Conservation (phyloP, 2,113 vertebrate species). For the Elachura formosa region DNA sequence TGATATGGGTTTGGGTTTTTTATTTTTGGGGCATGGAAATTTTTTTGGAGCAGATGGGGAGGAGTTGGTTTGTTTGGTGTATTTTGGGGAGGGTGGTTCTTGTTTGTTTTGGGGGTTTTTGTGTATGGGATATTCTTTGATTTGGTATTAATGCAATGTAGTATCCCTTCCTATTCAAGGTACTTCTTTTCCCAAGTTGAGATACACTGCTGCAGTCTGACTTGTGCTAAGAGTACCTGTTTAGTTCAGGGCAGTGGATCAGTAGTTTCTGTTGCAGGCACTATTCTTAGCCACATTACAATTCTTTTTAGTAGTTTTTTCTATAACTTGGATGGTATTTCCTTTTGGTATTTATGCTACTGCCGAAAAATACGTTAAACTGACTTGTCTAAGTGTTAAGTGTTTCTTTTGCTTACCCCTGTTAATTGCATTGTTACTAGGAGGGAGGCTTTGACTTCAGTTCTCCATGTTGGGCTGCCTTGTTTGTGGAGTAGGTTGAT, state of each 20-base stretch:
- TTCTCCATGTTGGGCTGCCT: neutral
- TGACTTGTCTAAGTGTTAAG: neutral
- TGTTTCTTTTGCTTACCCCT: neutral
- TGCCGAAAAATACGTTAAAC: neutral
- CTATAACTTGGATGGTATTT: rapidly evolving
- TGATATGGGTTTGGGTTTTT: neutral
- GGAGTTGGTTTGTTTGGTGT: neutral
- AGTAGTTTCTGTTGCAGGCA: neutral
- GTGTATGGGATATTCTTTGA: rapidly evolving
- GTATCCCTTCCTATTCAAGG: neutral
- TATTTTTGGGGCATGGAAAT: neutral
- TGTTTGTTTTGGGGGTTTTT: neutral
- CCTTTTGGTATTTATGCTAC: neutral
- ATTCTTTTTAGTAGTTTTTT: neutral
- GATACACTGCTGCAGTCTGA: neutral
- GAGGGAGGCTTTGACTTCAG: neutral
- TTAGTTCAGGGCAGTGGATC: neutral
- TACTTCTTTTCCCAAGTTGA: neutral
- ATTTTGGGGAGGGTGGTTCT: neutral
- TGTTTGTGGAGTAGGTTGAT: neutral
- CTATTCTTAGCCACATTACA: neutral
- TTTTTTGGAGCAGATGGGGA: neutral
- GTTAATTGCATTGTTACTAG: neutral
- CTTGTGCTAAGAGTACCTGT: neutral
- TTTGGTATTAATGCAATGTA: neutral